phyloP scores from a whole-genome alignment of 1,140 invertebrate genomes.

The Spodoptera frugiperda region DNA sequence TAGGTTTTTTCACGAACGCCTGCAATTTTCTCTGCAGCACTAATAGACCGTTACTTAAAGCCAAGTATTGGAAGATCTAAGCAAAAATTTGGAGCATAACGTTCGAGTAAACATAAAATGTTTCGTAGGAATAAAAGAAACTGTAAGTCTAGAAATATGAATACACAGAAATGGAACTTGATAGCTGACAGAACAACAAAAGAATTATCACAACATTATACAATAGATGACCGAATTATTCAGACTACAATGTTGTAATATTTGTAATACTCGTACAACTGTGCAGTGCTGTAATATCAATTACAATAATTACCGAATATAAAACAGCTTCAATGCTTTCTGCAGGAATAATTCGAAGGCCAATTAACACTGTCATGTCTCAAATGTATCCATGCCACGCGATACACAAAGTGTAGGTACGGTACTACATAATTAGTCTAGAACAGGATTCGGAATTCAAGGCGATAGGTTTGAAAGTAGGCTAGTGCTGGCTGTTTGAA shows the following conservation, averaged over 20 bases:
- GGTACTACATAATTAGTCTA: neutral
- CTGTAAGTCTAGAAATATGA: no score
- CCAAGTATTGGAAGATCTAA: no score
- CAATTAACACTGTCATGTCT: constrained; percentile 6
- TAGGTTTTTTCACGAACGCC: no score
- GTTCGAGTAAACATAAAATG: no score
- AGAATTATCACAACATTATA: neutral
- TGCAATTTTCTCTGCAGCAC: no score
- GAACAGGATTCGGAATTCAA: constrained; percentile 32
- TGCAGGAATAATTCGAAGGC: constrained; percentile 11
- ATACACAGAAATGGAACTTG: no score
- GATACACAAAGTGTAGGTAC: neutral
- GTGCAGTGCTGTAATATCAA: neutral
- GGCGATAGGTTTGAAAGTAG: constrained; percentile 25
- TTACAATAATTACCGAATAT: neutral
- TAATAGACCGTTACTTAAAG: no score
- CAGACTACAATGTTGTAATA: neutral
- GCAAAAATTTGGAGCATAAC: no score
- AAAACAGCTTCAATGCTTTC: constrained; percentile 8
- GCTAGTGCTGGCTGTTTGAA: neutral
- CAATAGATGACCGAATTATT: neutral
- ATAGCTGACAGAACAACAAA: neutral
- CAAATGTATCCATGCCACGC: constrained; percentile 10
- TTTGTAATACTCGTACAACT: no score
- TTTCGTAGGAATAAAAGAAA: no score